Percentiles rank a stretch among this genome's conserved stretches.
These are phyloP conservation scores for Polymixis lichenea DNA, from an alignment of 2,888 invertebrate genomes.

Conservation along the genomic window DNA sequence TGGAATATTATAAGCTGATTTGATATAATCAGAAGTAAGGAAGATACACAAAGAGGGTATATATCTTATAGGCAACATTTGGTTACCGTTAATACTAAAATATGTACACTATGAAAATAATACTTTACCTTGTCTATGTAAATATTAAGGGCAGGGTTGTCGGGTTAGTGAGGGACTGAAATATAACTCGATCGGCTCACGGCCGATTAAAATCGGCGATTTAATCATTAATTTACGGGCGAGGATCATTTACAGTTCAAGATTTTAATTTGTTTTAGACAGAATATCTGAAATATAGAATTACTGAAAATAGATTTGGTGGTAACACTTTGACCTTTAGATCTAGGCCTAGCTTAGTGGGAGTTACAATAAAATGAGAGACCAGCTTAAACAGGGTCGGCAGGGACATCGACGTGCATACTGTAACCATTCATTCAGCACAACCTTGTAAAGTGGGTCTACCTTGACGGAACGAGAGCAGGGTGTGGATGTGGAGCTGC, in stretches of 20 bases:
- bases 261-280: constrained; percentile 28
- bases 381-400: neutral
- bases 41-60: too few species aligned
- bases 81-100: neutral
- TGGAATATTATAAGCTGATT: too few species aligned
- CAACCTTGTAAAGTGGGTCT: too few species aligned
- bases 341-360: neutral
- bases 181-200: constrained; percentile 68
- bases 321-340: neutral
- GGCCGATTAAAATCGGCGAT: too few species aligned
- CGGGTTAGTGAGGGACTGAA: constrained; percentile 73
- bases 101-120: constrained; percentile 28
- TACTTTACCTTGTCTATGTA: constrained; percentile 56
- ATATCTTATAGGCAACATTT: too few species aligned
- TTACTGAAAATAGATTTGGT: neutral
- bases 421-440: neutral
- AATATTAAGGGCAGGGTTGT: constrained; percentile 66
- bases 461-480: too few species aligned
- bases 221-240: constrained; percentile 71
- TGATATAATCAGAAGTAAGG: too few species aligned
- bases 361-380: neutral
- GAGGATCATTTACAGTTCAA: constrained; percentile 38
- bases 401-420: too few species aligned
- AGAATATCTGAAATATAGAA: neutral
- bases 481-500: too few species aligned